Percentiles rank a stretch among this genome's conserved stretches.
Conservation (phyloP, 2,888 invertebrate genomes). For the Leistus spinibarbis region DNA sequence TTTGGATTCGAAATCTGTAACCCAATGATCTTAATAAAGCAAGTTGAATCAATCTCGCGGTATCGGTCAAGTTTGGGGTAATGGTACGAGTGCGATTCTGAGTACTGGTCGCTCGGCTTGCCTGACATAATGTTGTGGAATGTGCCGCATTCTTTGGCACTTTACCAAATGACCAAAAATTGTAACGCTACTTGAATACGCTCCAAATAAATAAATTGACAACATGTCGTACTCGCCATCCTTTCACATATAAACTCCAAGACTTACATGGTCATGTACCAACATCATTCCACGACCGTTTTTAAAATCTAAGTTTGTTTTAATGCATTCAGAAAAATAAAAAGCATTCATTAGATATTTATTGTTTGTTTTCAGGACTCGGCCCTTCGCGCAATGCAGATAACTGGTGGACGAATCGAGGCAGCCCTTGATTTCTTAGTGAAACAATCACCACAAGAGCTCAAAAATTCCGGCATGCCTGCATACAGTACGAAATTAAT, state of each 20-base stretch:
- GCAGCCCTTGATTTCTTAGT: conserved; percentile 71
- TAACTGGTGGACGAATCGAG: conserved; percentile 72
- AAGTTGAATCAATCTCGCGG: too few species aligned
- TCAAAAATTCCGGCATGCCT: conserved; percentile 64
- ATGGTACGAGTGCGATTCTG: background rate
- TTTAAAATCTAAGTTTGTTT: too few species aligned
- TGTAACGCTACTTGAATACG: conserved; percentile 32
- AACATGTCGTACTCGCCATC: background rate
- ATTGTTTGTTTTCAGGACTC: conserved; percentile 64
- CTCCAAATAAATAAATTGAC: conserved; percentile 35
- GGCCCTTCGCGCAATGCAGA: conserved; percentile 71
- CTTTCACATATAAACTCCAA: conserved; percentile 3
- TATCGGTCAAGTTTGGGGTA: background rate
- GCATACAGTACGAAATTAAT: conserved; percentile 75
- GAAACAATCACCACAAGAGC: conserved; percentile 64
- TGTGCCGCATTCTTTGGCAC: conserved; percentile 37
- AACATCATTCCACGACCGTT: background rate
- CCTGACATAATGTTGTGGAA: conserved; percentile 35
- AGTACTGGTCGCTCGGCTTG: conserved; percentile 8
- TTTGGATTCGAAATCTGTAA: too few species aligned
- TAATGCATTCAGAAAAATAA: too few species aligned
- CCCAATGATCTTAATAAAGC: too few species aligned
- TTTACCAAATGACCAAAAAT: conserved; percentile 35
- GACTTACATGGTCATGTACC: conserved; percentile 1
- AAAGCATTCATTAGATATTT: conserved; percentile 6